Evolutionary conservation across 2,113 vertebrate species (phyloP), one percentile per base, ranked within the genome.

Genomic region (Dasyornis broadbenti): DNA sequence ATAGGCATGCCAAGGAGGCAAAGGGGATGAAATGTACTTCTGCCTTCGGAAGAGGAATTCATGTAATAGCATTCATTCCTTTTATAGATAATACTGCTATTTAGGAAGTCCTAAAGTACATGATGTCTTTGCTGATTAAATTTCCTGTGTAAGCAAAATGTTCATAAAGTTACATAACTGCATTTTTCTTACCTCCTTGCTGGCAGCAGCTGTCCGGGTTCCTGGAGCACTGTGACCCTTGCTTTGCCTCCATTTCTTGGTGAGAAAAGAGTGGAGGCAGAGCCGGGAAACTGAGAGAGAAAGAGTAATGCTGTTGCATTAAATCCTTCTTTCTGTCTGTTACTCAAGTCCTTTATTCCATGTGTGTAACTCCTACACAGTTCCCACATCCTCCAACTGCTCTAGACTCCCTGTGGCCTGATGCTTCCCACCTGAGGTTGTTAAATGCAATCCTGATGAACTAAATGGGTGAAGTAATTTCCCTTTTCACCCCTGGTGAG

Each of bases 41-140:
- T 87, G 8, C 69, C 57, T 96, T 93, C 26, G 14, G 65, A 92
- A 78, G 33, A 49, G 42, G 70, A 94, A 95, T 96, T 85, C 70
- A 61, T 86, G 75, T 59, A 88, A 95, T 94, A 85, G 23, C 76
- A 70, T 65, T 93, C 89, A 92, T 92, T 96, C 81, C 70, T 95
- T 94, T 93, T 70, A 69, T 15, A 93, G 95, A 88, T 93, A 96
- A 89, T 35, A 47, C 26, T 64, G 65, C 90, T 86, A 54, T 92
- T 95, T 93, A 94, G 96, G 95, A 96, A 96, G 88, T 94, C 42
- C 68, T 83, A 50, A 95, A 92, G 95, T 89, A 95, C 91, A 82
- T 13, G n/a, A 84, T 95, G 88, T 94, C 78, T 95, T 93, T 70
- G 86, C 75, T 95, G 95, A 95, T 97, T 96, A 94, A 69, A 94